Percentiles rank a stretch among this genome's conserved stretches.
phyloP scores from a whole-genome alignment of 2,888 invertebrate genomes.

The Gandaritis pyraliata region DNA sequence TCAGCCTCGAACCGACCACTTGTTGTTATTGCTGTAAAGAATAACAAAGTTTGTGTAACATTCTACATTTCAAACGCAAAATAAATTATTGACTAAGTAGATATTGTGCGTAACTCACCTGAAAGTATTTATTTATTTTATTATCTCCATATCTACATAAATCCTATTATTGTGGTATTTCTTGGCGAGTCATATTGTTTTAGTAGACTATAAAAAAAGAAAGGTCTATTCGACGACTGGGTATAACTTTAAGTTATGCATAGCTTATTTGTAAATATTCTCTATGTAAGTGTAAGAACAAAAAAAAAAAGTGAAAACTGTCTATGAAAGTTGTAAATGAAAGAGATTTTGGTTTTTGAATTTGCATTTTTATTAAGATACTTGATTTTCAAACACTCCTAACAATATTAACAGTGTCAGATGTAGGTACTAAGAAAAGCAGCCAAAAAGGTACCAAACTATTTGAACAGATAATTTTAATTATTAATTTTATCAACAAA shows the following conservation, averaged over 20 bases:
- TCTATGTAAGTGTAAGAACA: too few relatives aligned
- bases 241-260: too few relatives aligned
- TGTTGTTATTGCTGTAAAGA: conserved; percentile 56
- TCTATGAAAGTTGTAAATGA: conserved; percentile 28
- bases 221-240: too few relatives aligned
- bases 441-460: conserved; percentile 62
- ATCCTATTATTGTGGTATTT: too few relatives aligned
- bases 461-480: conserved; percentile 45
- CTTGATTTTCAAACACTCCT: conserved; percentile 74
- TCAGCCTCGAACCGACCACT: conserved; percentile 87
- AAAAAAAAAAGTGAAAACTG: too few relatives aligned
- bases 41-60: conserved; percentile 3
- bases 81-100: too few relatives aligned
- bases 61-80: background rate
- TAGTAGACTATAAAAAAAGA: too few relatives aligned
- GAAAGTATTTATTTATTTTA: too few relatives aligned
- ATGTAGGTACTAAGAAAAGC: conserved; percentile 50
- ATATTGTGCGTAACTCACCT: too few relatives aligned
- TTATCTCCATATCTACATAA: too few relatives aligned
- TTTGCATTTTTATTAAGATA: conserved; percentile 71
- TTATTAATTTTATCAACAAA: conserved; percentile 21
- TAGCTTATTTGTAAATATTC: too few relatives aligned
- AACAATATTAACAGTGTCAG: conserved; percentile 58
- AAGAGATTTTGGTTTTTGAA: conserved; percentile 66
- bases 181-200: too few relatives aligned